A percentile compares a stretch with the other conserved stretches of the same genome.
phyloP scores from a whole-genome alignment of 2,888 invertebrate species.

The Stenchaetothrips biformis region DNA sequence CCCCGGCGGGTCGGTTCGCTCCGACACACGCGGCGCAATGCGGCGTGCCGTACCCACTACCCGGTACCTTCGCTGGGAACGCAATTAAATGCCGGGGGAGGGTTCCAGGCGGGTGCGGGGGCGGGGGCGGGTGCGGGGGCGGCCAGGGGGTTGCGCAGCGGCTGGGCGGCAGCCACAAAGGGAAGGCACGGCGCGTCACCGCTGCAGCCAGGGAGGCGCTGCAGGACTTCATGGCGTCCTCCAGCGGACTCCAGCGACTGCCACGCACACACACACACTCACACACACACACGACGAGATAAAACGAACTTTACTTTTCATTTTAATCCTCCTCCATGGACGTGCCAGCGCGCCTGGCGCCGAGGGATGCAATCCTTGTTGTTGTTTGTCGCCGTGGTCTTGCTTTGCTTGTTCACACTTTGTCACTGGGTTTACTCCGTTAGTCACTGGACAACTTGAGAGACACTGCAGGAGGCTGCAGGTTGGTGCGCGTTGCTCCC shows the following conservation, averaged over 20 bases:
- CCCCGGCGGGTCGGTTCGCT: too few species aligned
- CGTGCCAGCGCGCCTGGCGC: neutral
- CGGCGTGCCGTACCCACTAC: neutral
- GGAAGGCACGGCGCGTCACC: neutral
- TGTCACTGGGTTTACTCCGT: too few species aligned
- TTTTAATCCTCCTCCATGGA: slow-evolving; percentile 7
- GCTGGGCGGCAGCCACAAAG: neutral
- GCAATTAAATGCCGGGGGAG: slow-evolving; percentile 26
- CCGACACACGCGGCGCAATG: too few species aligned
- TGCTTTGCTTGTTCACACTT: too few species aligned
- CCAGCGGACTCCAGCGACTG: neutral
- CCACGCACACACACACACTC: neutral
- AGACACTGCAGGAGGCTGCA: neutral
- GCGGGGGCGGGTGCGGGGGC: neutral
- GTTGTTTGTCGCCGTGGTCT: too few species aligned
- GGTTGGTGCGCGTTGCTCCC: neutral
- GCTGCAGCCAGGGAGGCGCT: neutral
- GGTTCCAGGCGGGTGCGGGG: slow-evolving; percentile 12
- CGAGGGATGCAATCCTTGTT: slow-evolving; percentile 32
- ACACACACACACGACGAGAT: neutral
- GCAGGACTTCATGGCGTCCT: too few species aligned
- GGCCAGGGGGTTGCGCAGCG: neutral
- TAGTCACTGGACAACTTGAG: neutral
- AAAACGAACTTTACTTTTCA: neutral
- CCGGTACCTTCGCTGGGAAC: slow-evolving; percentile 34